Evolutionary conservation across 2,888 invertebrate species (phyloP), one percentile per base, ranked within the genome.

Genomic region (Hydrotaea cyrtoneurina): DNA sequence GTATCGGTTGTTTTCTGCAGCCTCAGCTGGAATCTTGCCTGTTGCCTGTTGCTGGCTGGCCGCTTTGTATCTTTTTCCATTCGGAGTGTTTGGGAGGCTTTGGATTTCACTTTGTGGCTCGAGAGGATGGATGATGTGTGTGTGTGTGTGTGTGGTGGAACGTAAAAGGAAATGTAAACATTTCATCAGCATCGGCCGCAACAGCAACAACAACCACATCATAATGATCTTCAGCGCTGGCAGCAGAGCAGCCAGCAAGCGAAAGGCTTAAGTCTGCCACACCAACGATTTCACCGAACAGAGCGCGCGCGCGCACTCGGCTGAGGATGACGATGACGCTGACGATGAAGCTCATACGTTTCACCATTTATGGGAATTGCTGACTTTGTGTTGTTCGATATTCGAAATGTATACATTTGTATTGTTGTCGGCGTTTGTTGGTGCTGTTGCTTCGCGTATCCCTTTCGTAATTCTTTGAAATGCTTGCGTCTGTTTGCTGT

Each of bases 391-490:
- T 59, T 23, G 10, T 26, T 23, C 11, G 5, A 19, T 23, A 5
- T 23, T 46, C 66, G 59, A 31, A 64, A 0, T 66, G 43, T 8
- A 66, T 36, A 17, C 15, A 62, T 31, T 31, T 50, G 7, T 74
- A 11, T 15, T 43, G 21, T 46, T 57, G 39, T 57, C 64, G 21
- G 31, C 39, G 66, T 57, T 43, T 31, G 39, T 57, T 72, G 21
- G 46, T 74, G 50, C 66, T 77, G 50, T 31, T 78, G 31, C 39
- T 73, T 66, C 53, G 66, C 69, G 76, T 81, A 82, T 79, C 79
- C 84, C 84, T 82, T 85, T 82, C 50, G 76, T 62, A 69, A 75
- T 79, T 82, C 69, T 77, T 79, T 81, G 69, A 69, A 69, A 46
- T 69, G 21, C 2, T 46, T 13, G 43, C 21, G 23, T 21, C 7